phyloP scores from a whole-genome alignment of 2,113 vertebrate genomes.

The Melanerpes formicivorus region DNA sequence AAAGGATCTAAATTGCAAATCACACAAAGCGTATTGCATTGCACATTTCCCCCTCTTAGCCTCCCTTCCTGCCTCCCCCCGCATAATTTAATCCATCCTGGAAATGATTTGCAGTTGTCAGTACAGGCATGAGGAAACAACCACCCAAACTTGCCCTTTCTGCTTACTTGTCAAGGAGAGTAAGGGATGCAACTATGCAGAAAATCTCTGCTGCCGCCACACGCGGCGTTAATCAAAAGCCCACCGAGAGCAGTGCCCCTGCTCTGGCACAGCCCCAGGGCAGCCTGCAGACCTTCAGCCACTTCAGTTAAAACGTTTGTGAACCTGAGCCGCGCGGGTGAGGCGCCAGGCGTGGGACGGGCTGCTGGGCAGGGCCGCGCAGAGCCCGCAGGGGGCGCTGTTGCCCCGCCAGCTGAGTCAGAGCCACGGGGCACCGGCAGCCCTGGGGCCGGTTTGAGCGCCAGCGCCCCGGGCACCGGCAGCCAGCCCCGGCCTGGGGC shows the following conservation, averaged over 20 bases:
- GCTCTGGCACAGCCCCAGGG: background rate
- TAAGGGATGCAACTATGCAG: background rate
- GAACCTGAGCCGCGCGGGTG: too few species aligned
- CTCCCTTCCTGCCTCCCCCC: background rate
- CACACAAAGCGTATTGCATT: background rate
- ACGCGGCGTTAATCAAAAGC: background rate
- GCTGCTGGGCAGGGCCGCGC: background rate
- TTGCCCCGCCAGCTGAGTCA: background rate
- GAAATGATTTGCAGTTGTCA: constrained; percentile 8
- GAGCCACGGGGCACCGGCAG: too few species aligned
- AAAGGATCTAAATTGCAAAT: constrained; percentile 54
- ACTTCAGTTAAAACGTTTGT: rapidly evolving
- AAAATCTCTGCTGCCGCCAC: background rate
- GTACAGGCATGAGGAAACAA: background rate
- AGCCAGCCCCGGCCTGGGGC: too few species aligned
- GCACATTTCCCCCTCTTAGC: background rate
- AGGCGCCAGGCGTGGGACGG: background rate
- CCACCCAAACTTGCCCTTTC: background rate
- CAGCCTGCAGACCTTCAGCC: background rate
- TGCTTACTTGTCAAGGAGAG: background rate
- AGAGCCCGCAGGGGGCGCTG: background rate
- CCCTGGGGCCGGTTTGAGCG: background rate
- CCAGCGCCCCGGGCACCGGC: background rate
- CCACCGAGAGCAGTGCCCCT: rapidly evolving
- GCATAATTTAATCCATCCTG: background rate